These are phyloP conservation scores for Cyclina sinensis DNA, from an alignment of 1,140 invertebrate species.

Conservation along the genomic window DNA sequence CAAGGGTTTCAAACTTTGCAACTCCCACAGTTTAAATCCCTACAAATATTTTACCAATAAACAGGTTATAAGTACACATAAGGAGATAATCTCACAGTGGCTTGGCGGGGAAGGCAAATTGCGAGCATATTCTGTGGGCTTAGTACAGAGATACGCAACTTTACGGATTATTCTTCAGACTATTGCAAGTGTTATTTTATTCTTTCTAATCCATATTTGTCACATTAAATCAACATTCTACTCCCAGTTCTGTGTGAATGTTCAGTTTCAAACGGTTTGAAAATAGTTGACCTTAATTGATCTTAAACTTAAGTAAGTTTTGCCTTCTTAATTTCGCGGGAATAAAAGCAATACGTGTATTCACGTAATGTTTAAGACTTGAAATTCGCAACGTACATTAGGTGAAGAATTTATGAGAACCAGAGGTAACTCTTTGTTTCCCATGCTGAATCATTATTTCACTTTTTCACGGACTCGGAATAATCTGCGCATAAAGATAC, in stretches of 20 bases:
- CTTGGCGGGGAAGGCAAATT: background rate
- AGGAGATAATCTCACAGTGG: background rate
- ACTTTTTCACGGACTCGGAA: too few relatives aligned
- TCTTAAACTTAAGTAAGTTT: too few relatives aligned
- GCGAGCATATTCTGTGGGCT: background rate
- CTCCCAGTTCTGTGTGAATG: background rate
- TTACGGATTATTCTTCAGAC: background rate
- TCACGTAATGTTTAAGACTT: too few relatives aligned
- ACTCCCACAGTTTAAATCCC: conserved; percentile 6
- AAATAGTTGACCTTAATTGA: background rate
- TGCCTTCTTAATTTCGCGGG: too few relatives aligned
- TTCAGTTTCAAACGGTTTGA: background rate
- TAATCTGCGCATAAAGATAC: too few relatives aligned
- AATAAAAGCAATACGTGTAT: too few relatives aligned
- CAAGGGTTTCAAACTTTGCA: background rate
- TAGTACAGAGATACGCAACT: background rate
- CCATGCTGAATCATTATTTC: too few relatives aligned
- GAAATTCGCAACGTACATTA: too few relatives aligned
- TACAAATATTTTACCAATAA: background rate
- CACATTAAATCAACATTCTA: conserved; percentile 12
- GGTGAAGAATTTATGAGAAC: too few relatives aligned
- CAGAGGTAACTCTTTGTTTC: too few relatives aligned
- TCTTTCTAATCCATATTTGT: conserved; percentile 26
- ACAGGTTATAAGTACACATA: background rate
- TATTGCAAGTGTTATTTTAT: background rate